A percentile compares a stretch with the other conserved stretches of the same genome.
Evolutionary conservation across 2,113 vertebrate genomes (phyloP).

Genomic region (human): GRCh38 chr1:191755001-191755500

Average conservation of each 20-base stretch:
- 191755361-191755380: not conserved
- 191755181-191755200: not conserved
- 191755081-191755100: conserved; percentile 5
- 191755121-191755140: not conserved
- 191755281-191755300: not conserved
- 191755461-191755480: too few relatives aligned
- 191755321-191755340: not conserved
- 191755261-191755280: conserved; percentile 39
- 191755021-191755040: not conserved
- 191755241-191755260: not conserved
- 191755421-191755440: too few relatives aligned
- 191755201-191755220: not conserved
- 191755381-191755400: too few relatives aligned
- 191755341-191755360: not conserved
- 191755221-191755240: not conserved
- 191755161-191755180: not conserved
- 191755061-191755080: conserved; percentile 31
- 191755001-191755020: not conserved
- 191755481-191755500: not conserved
- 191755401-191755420: too few relatives aligned
- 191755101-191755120: not conserved
- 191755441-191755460: too few relatives aligned
- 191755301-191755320: not conserved
- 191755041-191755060: not conserved
- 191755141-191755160: not conserved